These are phyloP conservation scores for Philereme vetulata DNA, from an alignment of 2,888 invertebrate genomes.

Conservation along the genomic window DNA sequence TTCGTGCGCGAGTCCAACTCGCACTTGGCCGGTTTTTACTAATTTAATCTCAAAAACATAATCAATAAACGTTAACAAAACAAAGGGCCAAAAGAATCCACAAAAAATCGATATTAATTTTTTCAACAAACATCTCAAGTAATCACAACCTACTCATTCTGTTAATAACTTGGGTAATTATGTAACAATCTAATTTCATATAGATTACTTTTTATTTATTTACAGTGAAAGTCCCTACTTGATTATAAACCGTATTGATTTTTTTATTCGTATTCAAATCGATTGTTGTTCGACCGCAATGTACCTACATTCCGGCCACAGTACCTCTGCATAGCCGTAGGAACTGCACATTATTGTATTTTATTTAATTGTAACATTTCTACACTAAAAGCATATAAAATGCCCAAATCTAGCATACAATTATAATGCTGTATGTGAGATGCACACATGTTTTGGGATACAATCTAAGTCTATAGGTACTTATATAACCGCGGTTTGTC, in stretches of 20 bases:
- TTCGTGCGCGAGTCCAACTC: no score
- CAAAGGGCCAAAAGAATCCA: slow-evolving; percentile 20
- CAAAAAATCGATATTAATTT: slow-evolving; percentile 36
- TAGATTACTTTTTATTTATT: slow-evolving; percentile 46
- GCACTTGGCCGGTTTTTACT: slow-evolving; percentile 11
- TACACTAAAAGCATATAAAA: no score
- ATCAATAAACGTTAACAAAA: slow-evolving; percentile 29
- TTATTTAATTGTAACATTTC: no score
- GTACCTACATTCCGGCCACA: not conserved
- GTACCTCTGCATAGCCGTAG: no score
- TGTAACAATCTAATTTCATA: slow-evolving; percentile 53
- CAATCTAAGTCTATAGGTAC: no score
- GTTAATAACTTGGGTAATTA: slow-evolving; percentile 47
- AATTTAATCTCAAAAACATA: slow-evolving; percentile 18
- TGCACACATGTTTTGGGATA: no score
- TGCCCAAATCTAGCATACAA: no score
- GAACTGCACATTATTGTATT: no score
- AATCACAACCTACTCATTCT: slow-evolving; percentile 39
- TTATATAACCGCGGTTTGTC: no score
- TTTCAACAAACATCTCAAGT: slow-evolving; percentile 20
- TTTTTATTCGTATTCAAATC: slow-evolving; percentile 57
- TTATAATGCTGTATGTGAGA: no score
- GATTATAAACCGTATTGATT: slow-evolving; percentile 59
- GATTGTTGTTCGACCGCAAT: slow-evolving; percentile 45
- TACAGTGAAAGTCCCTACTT: slow-evolving; percentile 54